Evolutionary conservation across 2,113 vertebrate genomes (phyloP).

Genomic region (Plecturocebus donacophilus): DNA sequence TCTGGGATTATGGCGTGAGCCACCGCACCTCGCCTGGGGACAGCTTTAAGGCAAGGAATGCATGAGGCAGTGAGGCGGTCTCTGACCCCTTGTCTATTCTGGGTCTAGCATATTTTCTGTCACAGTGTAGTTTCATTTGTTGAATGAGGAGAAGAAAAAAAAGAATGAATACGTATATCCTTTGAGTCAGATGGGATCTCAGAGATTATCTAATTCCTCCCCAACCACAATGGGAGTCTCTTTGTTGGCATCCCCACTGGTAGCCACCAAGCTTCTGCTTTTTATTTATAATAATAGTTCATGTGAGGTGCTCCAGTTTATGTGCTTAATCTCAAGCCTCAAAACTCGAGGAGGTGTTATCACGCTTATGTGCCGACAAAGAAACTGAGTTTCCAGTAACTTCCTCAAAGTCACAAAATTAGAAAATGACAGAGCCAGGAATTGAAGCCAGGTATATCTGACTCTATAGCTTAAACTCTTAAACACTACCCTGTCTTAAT

Average conservation of each 20-base stretch:
- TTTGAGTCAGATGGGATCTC: background rate
- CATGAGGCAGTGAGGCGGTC: background rate
- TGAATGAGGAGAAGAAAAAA: background rate
- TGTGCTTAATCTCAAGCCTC: background rate
- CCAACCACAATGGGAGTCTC: background rate
- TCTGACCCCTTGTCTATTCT: background rate
- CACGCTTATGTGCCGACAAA: background rate
- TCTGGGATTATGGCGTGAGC: too few species aligned
- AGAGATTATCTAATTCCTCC: background rate
- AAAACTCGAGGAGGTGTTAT: background rate
- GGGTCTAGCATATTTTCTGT: background rate
- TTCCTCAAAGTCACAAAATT: background rate
- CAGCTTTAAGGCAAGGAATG: background rate
- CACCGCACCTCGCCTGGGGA: background rate
- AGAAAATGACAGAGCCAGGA: background rate
- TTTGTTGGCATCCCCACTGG: background rate
- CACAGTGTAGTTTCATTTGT: background rate
- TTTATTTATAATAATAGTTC: background rate
- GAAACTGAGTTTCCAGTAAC: background rate
- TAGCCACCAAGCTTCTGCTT: background rate
- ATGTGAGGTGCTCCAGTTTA: background rate
- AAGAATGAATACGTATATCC: background rate
- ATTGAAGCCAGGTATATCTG: background rate
- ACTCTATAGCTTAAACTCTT: background rate
- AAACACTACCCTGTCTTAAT: fast-evolving